phyloP scores from a whole-genome alignment of 2,113 vertebrate genomes.

The Cynopterus brachyotis region DNA sequence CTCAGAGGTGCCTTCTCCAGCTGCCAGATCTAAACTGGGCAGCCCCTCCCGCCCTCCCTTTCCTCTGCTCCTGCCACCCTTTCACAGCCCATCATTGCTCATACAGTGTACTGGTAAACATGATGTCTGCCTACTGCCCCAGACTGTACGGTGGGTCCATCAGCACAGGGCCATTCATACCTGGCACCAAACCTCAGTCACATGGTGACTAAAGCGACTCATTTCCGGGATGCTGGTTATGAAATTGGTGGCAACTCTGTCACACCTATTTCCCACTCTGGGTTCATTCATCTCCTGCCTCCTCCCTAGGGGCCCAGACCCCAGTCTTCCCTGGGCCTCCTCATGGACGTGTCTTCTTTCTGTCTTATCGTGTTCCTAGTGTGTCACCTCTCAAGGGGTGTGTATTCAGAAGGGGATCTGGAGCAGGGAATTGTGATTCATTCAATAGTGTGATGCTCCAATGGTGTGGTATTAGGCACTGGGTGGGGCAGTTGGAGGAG shows the following conservation, averaged over 20 bases:
- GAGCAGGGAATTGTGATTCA: neutral
- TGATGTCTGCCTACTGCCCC: rapidly evolving
- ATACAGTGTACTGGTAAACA: rapidly evolving
- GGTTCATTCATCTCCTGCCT: neutral
- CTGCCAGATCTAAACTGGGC: neutral
- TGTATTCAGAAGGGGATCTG: no score
- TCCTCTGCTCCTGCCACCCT: no score
- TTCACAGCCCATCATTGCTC: no score
- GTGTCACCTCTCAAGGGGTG: rapidly evolving
- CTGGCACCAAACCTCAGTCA: neutral
- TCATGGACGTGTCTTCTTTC: neutral
- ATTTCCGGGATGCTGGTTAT: neutral
- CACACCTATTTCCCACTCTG: neutral
- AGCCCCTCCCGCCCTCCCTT: no score
- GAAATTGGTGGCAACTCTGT: neutral
- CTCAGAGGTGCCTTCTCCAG: neutral
- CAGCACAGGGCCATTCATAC: neutral
- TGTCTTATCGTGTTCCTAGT: neutral
- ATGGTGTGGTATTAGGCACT: no score
- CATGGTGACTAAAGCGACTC: neutral
- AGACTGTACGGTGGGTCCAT: rapidly evolving
- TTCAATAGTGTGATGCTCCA: rapidly evolving
- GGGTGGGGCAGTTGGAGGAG: neutral
- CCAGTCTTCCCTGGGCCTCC: neutral
- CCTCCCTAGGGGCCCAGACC: neutral